Base-by-base conservation (phyloP, 2,888 invertebrate genomes). In the Drosophila koepferae region DNA sequence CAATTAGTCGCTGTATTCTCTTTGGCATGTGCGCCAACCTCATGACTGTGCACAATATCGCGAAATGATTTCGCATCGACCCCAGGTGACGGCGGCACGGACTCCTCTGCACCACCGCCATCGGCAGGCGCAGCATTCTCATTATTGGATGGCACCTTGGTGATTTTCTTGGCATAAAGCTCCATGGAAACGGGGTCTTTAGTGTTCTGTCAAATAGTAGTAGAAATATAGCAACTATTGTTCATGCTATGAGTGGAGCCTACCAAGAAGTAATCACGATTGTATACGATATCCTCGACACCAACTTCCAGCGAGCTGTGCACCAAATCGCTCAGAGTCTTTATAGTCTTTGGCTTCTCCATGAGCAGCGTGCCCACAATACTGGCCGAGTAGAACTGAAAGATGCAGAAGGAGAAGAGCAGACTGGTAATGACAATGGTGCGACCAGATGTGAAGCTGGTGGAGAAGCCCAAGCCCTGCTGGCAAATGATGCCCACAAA, bases 331-430 rank as follows among this genome's bases (percentile, higher is more conserved):
- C 93, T 91, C 28, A 96, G 83, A 4, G 94, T 95, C 68, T 94
- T 94, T 51, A 96, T 96, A 31, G 94, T 94, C 79, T 94, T 94
- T 0, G 95, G 95, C 16, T 95, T 94, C 64, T 95, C 95, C 89
- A 94, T 94, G 41, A 96, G 91, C 65, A 96, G 89, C 0, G 95
- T 94, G 0, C 96, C 95, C 1, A 96, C 95, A 55, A 96, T 95
- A 55, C 95, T 95, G 1, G 95, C 96, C 49, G 95, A 96, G 90
- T 96, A 96, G 90, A 95, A 96, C 86, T 96, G 96, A 90, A 95
- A 96, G 51, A 96, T 92, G 20, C 95, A 94, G 72, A 95, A 93
- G 0, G 95, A 94, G 89, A 95, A 95, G 2, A 95, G 60, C 53
- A 95, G 93, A 2, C 94, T 94, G 2, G 94, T 93, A 60, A 95